Evolutionary conservation across 2,888 invertebrate genomes (phyloP), one percentile per base, ranked within the genome.

Genomic region (Gymnocheta viridis): DNA sequence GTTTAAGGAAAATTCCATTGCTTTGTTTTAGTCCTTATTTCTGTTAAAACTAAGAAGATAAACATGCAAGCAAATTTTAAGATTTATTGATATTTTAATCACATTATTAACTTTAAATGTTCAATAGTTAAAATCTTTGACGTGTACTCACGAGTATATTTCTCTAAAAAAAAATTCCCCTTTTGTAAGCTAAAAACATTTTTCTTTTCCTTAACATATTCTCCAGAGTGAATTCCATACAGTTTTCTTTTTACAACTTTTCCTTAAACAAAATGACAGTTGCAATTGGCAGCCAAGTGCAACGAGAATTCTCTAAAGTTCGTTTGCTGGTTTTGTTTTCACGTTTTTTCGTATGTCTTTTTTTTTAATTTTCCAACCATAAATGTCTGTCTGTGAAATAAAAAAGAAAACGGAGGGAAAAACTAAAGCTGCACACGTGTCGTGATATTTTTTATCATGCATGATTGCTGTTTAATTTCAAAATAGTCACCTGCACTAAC

Each of bases 221-320:
- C 44, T 60, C 70, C 44, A 14, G n/a, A 29, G 35, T 19, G 38
- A 10, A 44, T 66, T 41, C 10, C 4, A 27, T 17, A 41, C 14
- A 24, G 6, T n/a, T 14, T 24, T 14, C 35, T 5, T n/a, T 58
- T 47, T 35, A 0, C 56, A 76, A 74, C 19, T 72, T 73, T 81
- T 80, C 29, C 32, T 60, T 72, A 32, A 70, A 67, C 83, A 54
- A 72, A 84, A 76, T 84, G 80, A 80, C 80, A 80, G 83, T 84
- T 84, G 83, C 83, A 81, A 76, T 84, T 80, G 83, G 80, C 80
- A 77, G 83, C 83, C 80, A 73, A 77, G 72, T 84, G 83, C 83
- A 84, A 67, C 77, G 79, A 83, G 66, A 80, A 83, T 76, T 80
- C 83, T 80, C 80, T 14, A 84, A 80, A 84, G 80, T 84, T 80